phyloP scores from a whole-genome alignment of 2,888 invertebrate genomes.

The Coenonympha glycerion region DNA sequence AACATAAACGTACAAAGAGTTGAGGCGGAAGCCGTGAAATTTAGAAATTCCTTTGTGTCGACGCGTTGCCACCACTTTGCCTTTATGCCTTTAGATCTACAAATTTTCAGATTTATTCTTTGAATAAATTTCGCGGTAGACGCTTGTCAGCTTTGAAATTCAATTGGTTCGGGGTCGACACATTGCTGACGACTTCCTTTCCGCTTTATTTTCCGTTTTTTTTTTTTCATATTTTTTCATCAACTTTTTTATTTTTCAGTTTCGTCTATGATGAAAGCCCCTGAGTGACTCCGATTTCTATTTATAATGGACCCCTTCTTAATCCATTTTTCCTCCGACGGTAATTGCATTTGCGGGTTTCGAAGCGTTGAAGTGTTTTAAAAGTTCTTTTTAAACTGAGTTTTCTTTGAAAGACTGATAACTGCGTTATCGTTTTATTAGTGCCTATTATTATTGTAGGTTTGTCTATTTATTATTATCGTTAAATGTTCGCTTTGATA shows the following conservation, averaged over 20 bases:
- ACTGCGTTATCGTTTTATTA: constrained; percentile 3
- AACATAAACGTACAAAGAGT: constrained; percentile 73
- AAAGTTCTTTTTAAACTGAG: constrained; percentile 15
- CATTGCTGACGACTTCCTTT: constrained; percentile 67
- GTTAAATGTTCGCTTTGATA: no score
- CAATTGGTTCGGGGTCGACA: constrained; percentile 72
- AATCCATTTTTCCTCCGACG: constrained; percentile 22
- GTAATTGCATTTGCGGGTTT: constrained; percentile 26
- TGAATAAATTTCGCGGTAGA: constrained; percentile 75
- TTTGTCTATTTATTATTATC: neutral
- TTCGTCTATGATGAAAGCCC: constrained; percentile 42
- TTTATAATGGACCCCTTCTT: constrained; percentile 24
- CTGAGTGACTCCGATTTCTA: constrained; percentile 31
- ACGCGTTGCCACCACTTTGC: constrained; percentile 68
- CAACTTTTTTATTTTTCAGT: constrained; percentile 43
- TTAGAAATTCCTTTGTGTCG: constrained; percentile 75
- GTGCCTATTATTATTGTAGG: neutral
- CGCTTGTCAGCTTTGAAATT: constrained; percentile 74
- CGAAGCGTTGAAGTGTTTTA: constrained; percentile 20
- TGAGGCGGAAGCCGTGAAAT: constrained; percentile 74
- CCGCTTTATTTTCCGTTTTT: no score
- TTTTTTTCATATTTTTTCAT: no score
- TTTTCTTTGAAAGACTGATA: constrained; percentile 11
- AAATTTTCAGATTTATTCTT: constrained; percentile 77
- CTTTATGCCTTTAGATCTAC: constrained; percentile 72